Percentiles rank a stretch among this genome's conserved stretches.
Evolutionary conservation across 2,113 vertebrate species (phyloP).

Genomic region (Lagopus leucura): DNA sequence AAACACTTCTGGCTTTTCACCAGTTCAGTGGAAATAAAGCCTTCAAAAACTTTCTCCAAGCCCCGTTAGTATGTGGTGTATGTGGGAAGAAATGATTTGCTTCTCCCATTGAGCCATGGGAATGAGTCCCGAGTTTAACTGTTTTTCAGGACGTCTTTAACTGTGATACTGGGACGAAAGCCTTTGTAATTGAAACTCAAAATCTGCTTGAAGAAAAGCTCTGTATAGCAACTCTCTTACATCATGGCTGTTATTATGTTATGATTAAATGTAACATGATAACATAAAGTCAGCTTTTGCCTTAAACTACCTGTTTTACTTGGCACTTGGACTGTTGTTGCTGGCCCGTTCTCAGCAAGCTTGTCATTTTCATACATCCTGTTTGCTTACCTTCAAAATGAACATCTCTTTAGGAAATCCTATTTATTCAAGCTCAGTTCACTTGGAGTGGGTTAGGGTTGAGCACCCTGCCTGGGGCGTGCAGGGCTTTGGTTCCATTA

Average conservation of each 20-base stretch:
- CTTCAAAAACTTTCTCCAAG: background rate
- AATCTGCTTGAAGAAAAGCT: conserved; percentile 28
- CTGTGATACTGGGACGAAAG: background rate
- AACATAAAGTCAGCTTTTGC: conserved; percentile 51
- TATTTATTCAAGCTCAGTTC: background rate
- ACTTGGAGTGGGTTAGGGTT: background rate
- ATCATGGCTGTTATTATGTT: conserved; percentile 54
- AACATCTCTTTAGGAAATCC: conserved; percentile 50
- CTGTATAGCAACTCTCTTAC: conserved; percentile 41
- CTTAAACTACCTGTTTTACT: conserved; percentile 65
- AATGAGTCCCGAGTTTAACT: background rate
- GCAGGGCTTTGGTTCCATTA: background rate
- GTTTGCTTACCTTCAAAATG: conserved; percentile 68
- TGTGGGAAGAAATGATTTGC: background rate
- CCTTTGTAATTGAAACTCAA: conserved; percentile 54
- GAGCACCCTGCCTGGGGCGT: background rate
- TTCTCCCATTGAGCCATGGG: conserved; percentile 31
- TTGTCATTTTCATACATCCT: conserved; percentile 67
- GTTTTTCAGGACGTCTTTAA: conserved; percentile 11
- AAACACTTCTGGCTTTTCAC: conserved; percentile 13
- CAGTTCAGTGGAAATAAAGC: background rate
- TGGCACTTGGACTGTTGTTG: conserved; percentile 63
- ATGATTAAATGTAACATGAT: conserved; percentile 72
- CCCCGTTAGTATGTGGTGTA: conserved; percentile 4
- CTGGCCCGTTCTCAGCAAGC: conserved; percentile 35